phyloP scores from a whole-genome alignment of 2,888 invertebrate genomes.

The Thecophora atra region DNA sequence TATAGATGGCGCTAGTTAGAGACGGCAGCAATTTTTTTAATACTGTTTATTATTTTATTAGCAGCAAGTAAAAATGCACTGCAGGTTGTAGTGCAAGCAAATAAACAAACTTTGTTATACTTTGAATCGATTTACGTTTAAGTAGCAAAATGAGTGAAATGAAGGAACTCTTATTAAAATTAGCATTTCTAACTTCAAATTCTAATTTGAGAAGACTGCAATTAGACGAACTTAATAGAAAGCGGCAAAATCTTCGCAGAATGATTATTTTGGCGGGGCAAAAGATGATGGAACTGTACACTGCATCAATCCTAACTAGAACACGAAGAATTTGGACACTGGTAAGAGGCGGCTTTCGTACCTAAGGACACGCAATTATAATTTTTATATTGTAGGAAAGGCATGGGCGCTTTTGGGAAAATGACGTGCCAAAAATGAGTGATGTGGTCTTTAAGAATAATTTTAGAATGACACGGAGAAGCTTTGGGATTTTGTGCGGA shows the following conservation, averaged over 20 bases:
- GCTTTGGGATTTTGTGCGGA: not conserved
- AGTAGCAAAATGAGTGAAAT: slow-evolving; percentile 9
- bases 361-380: not conserved
- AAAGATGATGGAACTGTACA: not conserved
- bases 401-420: slow-evolving; percentile 7
- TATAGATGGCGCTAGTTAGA: too few species aligned
- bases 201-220: not conserved
- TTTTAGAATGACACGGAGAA: not conserved
- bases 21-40: too few species aligned
- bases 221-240: not conserved
- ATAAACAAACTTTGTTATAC: too few species aligned
- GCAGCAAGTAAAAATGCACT: too few species aligned
- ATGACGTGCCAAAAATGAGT: not conserved
- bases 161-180: not conserved
- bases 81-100: too few species aligned
- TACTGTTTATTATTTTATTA: too few species aligned
- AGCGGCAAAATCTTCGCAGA: not conserved
- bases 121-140: too few species aligned
- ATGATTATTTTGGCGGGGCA: not conserved
- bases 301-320: not conserved
- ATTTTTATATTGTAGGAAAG: not conserved
- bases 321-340: not conserved
- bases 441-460: not conserved
- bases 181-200: not conserved
- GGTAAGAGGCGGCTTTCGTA: not conserved